These are phyloP conservation scores for Crioceris asparagi DNA, from an alignment of 2,888 invertebrate species.

Conservation along the genomic window DNA sequence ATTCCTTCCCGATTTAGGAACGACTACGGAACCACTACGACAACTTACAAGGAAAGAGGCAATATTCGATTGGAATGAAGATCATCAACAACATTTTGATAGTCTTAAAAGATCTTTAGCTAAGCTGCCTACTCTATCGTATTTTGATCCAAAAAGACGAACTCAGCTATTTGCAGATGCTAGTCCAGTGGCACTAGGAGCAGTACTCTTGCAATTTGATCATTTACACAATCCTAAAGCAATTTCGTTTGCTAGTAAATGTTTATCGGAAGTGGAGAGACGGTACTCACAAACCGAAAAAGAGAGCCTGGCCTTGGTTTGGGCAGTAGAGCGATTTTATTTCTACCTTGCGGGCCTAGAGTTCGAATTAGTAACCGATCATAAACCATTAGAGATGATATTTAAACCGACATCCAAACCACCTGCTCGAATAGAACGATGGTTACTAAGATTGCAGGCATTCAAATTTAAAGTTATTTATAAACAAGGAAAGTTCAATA, in stretches of 20 bases:
- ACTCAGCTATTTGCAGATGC: conserved; percentile 22
- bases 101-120: conserved; percentile 12
- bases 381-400: conserved; percentile 30
- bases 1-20: conserved; percentile 15
- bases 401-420: conserved; percentile 22
- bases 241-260: conserved; percentile 23
- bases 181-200: conserved; percentile 25
- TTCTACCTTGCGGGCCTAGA: conserved; percentile 32
- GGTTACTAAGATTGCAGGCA: conserved; percentile 20
- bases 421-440: conserved; percentile 20
- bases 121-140: conserved; percentile 16
- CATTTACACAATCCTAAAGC: conserved; percentile 15
- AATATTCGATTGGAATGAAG: conserved; percentile 12
- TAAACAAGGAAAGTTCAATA: conserved; percentile 19
- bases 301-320: conserved; percentile 32
- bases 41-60: conserved; percentile 11
- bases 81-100: conserved; percentile 14
- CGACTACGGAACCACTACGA: conserved; percentile 10
- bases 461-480: conserved; percentile 20
- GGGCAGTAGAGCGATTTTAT: conserved; percentile 33
- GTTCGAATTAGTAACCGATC: conserved; percentile 31
- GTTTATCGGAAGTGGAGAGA: conserved; percentile 18
- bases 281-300: conserved; percentile 31
- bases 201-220: conserved; percentile 22
- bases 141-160: conserved; percentile 16